These are phyloP conservation scores for Zygogramma bicolorata DNA, from an alignment of 2,888 invertebrate species.

Conservation along the genomic window DNA sequence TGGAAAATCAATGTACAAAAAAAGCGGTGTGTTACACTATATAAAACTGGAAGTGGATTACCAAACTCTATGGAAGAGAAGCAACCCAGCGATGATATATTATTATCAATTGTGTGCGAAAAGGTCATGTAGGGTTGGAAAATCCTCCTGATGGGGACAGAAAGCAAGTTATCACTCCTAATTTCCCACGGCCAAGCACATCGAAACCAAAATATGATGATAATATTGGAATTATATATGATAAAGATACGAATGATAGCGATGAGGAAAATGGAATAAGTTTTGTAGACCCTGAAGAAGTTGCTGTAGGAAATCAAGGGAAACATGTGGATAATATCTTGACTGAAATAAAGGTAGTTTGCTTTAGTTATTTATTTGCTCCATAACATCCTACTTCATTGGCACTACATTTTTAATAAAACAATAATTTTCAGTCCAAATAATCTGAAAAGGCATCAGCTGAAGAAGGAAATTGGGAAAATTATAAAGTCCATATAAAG, in stretches of 20 bases:
- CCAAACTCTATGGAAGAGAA: background rate
- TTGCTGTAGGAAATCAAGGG: too few relatives aligned
- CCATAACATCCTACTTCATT: too few relatives aligned
- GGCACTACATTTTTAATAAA: too few relatives aligned
- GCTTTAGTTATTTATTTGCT: too few relatives aligned
- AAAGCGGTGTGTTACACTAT: too few relatives aligned
- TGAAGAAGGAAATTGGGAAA: too few relatives aligned
- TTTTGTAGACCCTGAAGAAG: background rate
- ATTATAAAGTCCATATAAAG: too few relatives aligned
- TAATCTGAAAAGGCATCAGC: too few relatives aligned
- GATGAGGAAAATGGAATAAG: background rate
- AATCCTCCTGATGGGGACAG: background rate
- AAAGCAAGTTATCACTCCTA: background rate
- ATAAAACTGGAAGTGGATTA: background rate
- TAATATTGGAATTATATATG: background rate
- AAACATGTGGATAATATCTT: too few relatives aligned
- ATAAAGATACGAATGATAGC: background rate
- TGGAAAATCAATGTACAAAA: too few relatives aligned
- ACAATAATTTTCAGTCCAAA: too few relatives aligned
- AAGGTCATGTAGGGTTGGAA: background rate
- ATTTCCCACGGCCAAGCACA: background rate
- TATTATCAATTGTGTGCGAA: background rate
- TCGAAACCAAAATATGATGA: background rate
- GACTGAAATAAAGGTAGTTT: too few relatives aligned
- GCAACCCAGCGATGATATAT: background rate